phyloP scores from a whole-genome alignment of 2,797 vertebrate genomes.

The Sebastes nivosus region DNA sequence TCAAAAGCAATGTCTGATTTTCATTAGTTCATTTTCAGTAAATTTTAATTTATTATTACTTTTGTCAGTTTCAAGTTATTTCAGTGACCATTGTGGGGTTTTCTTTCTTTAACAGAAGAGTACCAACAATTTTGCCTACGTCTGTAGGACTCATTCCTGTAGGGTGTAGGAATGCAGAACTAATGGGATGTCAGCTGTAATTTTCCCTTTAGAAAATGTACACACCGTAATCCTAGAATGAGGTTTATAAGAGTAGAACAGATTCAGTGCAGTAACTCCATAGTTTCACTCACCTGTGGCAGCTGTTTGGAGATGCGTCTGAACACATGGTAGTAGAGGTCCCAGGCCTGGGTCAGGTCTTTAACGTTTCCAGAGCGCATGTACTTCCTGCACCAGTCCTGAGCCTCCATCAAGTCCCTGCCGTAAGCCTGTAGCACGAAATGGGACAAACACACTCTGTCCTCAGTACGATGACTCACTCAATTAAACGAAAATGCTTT shows the following conservation, averaged over 20 bases:
- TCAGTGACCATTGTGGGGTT: too few species aligned
- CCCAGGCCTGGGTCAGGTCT: conserved; percentile 98
- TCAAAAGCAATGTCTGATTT: too few species aligned
- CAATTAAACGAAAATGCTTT: background rate
- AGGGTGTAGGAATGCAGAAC: background rate
- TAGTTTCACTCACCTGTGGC: conserved; percentile 86
- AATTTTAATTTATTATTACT: too few species aligned
- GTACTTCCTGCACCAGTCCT: conserved; percentile 99
- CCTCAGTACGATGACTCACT: conserved; percentile 11
- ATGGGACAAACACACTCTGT: conserved; percentile 26
- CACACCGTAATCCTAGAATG: background rate
- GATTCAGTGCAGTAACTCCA: background rate
- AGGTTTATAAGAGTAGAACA: background rate
- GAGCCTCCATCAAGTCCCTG: conserved; percentile 98
- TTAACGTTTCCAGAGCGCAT: conserved; percentile 99
- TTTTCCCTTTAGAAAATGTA: background rate
- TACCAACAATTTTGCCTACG: too few species aligned
- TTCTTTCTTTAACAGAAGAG: too few species aligned
- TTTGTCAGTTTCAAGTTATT: too few species aligned
- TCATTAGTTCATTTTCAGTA: too few species aligned
- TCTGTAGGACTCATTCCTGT: too few species aligned
- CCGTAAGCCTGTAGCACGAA: conserved; percentile 89
- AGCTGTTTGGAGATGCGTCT: conserved; percentile 97
- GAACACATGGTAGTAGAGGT: conserved; percentile 98
- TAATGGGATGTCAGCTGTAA: background rate